Percentiles rank a stretch among this genome's conserved stretches.
Evolutionary conservation across 2,113 vertebrate species (phyloP).

Genomic region (Leiothrix lutea): DNA sequence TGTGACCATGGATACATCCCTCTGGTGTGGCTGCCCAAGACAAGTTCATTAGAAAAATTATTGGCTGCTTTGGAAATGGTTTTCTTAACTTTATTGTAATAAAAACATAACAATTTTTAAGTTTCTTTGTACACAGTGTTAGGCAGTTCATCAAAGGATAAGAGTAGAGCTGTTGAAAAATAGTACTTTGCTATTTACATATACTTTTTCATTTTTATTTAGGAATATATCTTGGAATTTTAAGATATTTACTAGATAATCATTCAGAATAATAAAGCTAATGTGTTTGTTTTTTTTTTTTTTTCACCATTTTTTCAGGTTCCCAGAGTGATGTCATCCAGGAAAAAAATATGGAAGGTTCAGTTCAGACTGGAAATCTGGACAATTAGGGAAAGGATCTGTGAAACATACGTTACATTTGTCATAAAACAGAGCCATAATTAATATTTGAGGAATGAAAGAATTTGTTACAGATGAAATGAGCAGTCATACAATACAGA

Average conservation of each 20-base stretch:
- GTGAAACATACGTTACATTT: background rate
- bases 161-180: background rate
- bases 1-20: background rate
- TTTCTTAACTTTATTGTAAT: background rate
- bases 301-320: background rate
- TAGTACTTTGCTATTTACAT: background rate
- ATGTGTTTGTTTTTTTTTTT: background rate
- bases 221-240: background rate
- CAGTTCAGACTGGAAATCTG: background rate
- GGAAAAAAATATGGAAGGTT: background rate
- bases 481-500: background rate
- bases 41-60: background rate
- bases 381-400: fast-evolving
- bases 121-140: background rate
- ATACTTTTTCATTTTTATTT: background rate
- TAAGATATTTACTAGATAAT: background rate
- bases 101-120: background rate
- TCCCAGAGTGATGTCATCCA: background rate
- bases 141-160: background rate
- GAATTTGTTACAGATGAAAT: background rate
- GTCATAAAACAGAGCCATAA: background rate
- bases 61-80: background rate
- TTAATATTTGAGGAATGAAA: background rate
- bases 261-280: background rate
- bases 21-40: background rate